phyloP scores from a whole-genome alignment of 2,797 vertebrate genomes.

The Tangara arthus region DNA sequence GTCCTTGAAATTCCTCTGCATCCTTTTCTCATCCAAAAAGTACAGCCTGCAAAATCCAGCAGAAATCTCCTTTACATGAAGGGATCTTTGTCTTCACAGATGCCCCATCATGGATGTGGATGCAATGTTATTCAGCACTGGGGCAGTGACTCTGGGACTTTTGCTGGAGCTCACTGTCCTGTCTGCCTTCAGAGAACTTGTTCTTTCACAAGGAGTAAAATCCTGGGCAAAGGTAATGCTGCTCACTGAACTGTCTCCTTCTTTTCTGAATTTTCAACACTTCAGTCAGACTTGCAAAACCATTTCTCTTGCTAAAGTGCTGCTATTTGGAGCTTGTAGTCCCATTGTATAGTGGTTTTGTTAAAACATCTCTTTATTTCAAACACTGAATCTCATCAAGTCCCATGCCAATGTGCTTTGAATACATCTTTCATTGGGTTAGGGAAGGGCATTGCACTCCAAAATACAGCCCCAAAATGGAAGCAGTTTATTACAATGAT shows the following conservation, averaged over 20 bases:
- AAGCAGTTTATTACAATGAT: not conserved
- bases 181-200: not conserved
- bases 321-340: not conserved
- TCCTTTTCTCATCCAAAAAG: not conserved
- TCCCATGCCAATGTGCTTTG: not conserved
- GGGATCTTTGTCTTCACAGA: not conserved
- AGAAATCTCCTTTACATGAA: not conserved
- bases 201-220: not conserved
- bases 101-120: fast-evolving
- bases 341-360: not conserved
- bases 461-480: not conserved
- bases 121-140: not conserved
- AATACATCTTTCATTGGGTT: not conserved
- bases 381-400: not conserved
- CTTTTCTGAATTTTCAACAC: not conserved
- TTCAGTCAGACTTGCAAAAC: not conserved
- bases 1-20: not conserved
- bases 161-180: not conserved
- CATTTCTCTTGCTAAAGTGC: not conserved
- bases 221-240: not conserved
- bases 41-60: not conserved
- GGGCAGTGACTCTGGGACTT: not conserved
- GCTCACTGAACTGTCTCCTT: not conserved
- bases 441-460: not conserved
- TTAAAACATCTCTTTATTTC: not conserved